Evolutionary conservation across 2,888 invertebrate genomes (phyloP).

Genomic region (Mimas tiliae): DNA sequence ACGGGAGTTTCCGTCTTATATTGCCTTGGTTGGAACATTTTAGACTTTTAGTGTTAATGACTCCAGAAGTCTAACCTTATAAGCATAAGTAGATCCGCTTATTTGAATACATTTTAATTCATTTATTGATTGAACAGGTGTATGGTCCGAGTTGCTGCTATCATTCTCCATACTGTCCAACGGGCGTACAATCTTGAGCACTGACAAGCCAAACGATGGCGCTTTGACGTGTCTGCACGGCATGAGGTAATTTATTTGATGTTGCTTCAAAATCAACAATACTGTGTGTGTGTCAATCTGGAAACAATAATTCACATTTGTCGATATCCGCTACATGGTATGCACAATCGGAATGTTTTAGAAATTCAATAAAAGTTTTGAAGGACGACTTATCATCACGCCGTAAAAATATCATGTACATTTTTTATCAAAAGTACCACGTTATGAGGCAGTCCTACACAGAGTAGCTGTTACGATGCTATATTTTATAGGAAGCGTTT

Average conservation of each 20-base stretch:
- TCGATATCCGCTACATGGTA: too few relatives aligned
- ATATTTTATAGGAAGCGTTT: constrained; percentile 5
- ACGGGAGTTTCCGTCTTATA: too few relatives aligned
- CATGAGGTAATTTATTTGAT: constrained; percentile 74
- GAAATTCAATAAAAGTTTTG: too few relatives aligned
- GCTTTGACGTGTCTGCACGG: constrained; percentile 91
- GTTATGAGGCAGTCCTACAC: background rate
- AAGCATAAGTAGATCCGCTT: too few relatives aligned
- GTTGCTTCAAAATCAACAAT: background rate
- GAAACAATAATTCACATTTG: too few relatives aligned
- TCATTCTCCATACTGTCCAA: constrained; percentile 91
- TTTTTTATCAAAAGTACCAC: background rate
- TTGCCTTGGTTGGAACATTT: background rate
- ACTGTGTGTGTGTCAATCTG: too few relatives aligned
- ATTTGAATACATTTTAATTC: too few relatives aligned
- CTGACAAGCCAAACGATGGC: constrained; percentile 87
- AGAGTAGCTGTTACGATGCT: background rate
- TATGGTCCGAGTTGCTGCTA: constrained; percentile 86
- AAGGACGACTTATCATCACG: too few relatives aligned
- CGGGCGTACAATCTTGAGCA: constrained; percentile 89
- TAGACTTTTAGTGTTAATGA: too few relatives aligned
- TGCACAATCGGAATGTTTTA: background rate
- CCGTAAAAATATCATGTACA: too few relatives aligned
- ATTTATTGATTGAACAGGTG: constrained; percentile 65
- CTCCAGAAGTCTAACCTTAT: too few relatives aligned